Evolutionary conservation across 1,140 invertebrate species (phyloP).

Genomic region (Sminthurinus signatus): DNA sequence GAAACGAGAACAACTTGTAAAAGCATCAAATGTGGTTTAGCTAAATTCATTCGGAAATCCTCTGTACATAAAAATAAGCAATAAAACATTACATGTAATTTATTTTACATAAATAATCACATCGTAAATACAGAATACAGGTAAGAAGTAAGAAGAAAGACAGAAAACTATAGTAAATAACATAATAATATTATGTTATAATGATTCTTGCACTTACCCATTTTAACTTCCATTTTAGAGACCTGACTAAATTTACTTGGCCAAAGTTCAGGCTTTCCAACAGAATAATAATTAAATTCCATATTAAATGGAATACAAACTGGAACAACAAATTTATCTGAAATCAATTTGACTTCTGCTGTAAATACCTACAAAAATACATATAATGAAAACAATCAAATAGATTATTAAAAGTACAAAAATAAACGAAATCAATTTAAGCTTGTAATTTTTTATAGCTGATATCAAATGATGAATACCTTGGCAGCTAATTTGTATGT

Average conservation of each 20-base stretch:
- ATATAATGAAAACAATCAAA: no score
- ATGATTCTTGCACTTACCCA: no score
- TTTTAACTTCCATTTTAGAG: not conserved
- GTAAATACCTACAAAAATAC: constrained; percentile 6
- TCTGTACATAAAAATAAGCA: constrained; percentile 5
- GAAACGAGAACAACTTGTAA: constrained; percentile 12
- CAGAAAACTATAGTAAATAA: no score
- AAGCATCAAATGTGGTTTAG: constrained; percentile 20
- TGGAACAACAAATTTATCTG: not conserved
- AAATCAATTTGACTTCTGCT: not conserved
- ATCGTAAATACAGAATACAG: not conserved
- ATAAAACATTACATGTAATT: not conserved
- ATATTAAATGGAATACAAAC: constrained; percentile 7
- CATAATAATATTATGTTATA: no score
- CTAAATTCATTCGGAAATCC: constrained; percentile 6
- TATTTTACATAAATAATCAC: no score
- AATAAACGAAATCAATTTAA: no score
- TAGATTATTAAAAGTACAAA: no score
- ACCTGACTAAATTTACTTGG: constrained; percentile 4
- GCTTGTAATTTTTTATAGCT: no score
- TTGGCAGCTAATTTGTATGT: constrained; percentile 2
- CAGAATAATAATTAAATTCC: not conserved
- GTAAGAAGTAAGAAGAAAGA: not conserved
- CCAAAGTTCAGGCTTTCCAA: not conserved
- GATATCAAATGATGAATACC: no score